Evolutionary conservation across 2,113 vertebrate species (phyloP).

Genomic region (Anguilla rostrata): DNA sequence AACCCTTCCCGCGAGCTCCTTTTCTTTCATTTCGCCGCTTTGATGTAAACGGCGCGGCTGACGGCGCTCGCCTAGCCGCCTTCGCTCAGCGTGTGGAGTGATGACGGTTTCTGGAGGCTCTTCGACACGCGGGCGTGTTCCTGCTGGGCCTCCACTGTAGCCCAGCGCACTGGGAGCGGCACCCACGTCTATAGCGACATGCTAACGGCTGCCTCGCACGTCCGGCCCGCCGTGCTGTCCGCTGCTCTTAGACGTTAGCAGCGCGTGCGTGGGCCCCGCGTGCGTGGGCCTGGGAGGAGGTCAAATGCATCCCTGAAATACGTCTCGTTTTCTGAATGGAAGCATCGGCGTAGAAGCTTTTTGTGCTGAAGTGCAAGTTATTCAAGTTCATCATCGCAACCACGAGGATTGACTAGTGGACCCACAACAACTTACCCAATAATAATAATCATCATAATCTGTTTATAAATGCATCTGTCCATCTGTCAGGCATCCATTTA

Average conservation of each 20-base stretch:
- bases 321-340: not conserved
- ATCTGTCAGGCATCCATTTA: no score
- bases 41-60: not conserved
- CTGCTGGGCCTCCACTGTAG: not conserved
- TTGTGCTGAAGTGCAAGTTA: not conserved
- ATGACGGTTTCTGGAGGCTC: not conserved
- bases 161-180: not conserved
- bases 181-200: not conserved
- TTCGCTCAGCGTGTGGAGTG: not conserved
- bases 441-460: no score
- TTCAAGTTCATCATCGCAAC: not conserved
- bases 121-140: not conserved
- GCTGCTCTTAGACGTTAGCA: not conserved
- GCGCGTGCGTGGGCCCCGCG: no score
- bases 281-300: not conserved
- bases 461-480: no score
- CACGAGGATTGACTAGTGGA: no score
- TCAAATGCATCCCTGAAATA: not conserved
- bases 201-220: not conserved
- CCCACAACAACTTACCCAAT: no score
- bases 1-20: not conserved
- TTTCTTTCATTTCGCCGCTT: not conserved
- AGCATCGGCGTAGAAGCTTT: not conserved
- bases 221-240: no score
- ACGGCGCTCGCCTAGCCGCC: not conserved